Evolutionary conservation across 1,140 invertebrate species (phyloP), one percentile per base, ranked within the genome.

Genomic region (Oedothorax gibbosus): DNA sequence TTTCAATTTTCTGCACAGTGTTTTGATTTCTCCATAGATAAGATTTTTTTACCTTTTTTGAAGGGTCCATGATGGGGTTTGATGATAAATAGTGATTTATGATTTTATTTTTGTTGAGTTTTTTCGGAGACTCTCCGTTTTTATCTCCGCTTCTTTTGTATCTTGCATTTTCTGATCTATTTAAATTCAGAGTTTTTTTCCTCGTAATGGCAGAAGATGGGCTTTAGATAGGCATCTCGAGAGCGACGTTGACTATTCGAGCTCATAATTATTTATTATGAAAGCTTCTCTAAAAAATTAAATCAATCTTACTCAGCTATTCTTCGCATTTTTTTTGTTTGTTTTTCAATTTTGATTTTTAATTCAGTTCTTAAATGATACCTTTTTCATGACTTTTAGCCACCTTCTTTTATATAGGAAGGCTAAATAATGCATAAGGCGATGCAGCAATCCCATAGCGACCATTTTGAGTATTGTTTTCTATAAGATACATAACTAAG

Each of bases 1-100:
- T 84, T 84, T 76, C 72, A 73, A 84, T 66, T 77, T 75, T 49
- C 57, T 51, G 60, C 80, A 11, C 69, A 53, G 35, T 84, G 82
- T 84, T 84, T 68, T 76, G 82, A 84, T 84, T 84, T 76, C 73
- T 77, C 50, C 51, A 11, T 50, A 76, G 72, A 84, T 84, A 51
- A 68, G 60, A 68, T 76, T 77, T 68, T 75, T 82, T 81, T n/a
- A 12, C 66, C 50, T 18, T 21, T 21, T 57, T 68, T 73, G 68
- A 73, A 73, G 69, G 60, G 80, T 51, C 69, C 72, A 82, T 82
- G 80, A 82, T 73, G 80, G 80, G 35, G 51, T 82, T 35, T 53
- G 54, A 73, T 73, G 68, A 82, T 82, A 82, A 82, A 82, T 82
- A 82, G 73, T 51, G 80, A 82, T 82, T 73, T 82, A 82, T 82